phyloP scores from a whole-genome alignment of 35 echinoderm and acorn worm genomes.

The Apostichopus japonicus region DNA sequence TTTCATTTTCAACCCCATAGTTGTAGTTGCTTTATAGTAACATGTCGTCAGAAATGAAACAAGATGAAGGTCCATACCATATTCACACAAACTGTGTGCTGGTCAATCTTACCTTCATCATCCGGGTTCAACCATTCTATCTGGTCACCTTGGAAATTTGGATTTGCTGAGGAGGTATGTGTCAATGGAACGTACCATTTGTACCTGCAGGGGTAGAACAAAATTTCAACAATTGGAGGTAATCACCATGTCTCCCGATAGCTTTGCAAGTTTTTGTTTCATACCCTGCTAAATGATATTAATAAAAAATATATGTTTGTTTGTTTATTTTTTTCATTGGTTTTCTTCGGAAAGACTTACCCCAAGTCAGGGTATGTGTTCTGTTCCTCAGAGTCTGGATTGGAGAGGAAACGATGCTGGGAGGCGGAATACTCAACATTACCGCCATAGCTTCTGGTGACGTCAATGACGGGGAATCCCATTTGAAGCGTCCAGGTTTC shows the following conservation, averaged over 20 bases:
- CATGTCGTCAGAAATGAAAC: too few species aligned
- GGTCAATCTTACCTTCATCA: conserved; percentile 2
- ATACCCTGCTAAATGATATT: neutral
- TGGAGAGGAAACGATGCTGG: conserved; percentile 71
- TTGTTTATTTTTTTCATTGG: neutral
- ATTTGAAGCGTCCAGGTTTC: conserved; percentile 77
- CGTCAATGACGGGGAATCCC: conserved; percentile 68
- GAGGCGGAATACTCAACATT: conserved; percentile 25
- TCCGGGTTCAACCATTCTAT: conserved; percentile 67
- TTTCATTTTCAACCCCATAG: too few species aligned
- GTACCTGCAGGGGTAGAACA: conserved; percentile 54
- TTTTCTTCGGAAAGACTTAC: neutral
- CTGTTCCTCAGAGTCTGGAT: conserved; percentile 52
- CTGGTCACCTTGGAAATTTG: conserved; percentile 24
- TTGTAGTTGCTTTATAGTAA: too few species aligned
- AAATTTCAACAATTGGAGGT: neutral
- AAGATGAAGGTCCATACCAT: too few species aligned
- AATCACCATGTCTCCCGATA: too few species aligned
- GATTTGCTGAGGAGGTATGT: conserved; percentile 44
- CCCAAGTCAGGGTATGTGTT: conserved; percentile 31
- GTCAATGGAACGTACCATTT: conserved; percentile 89
- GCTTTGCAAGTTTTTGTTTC: too few species aligned
- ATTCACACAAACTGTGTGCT: too few species aligned
- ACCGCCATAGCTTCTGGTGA: conserved; percentile 54
- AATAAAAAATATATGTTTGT: neutral